Percentiles rank a stretch among this genome's conserved stretches.
phyloP scores from a whole-genome alignment of 2,113 vertebrate species.

The Apteryx mantelli region DNA sequence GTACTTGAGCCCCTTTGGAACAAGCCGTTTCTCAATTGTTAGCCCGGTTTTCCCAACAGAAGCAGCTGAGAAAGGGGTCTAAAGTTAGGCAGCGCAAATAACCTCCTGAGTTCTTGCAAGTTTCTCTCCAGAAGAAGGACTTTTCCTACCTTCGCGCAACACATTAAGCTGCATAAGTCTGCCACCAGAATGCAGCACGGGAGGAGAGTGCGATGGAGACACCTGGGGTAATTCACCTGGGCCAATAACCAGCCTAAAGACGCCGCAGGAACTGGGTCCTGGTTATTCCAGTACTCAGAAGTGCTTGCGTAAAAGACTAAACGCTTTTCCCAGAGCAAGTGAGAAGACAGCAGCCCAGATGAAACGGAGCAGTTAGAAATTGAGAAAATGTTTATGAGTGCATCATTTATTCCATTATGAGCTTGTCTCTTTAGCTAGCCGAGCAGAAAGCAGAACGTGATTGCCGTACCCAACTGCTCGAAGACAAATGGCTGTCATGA shows the following conservation, averaged over 20 bases:
- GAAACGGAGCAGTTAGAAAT: neutral
- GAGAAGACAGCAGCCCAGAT: neutral
- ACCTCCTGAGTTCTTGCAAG: neutral
- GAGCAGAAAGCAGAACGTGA: neutral
- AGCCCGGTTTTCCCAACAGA: neutral
- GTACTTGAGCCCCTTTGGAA: neutral
- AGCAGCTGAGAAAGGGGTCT: neutral
- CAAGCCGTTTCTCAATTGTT: neutral
- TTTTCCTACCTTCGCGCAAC: neutral
- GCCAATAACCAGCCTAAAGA: neutral
- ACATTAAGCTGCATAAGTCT: neutral
- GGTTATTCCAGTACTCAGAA: neutral
- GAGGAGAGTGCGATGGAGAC: rapidly evolving
- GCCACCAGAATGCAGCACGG: neutral
- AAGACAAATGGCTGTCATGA: neutral
- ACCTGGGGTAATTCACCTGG: neutral
- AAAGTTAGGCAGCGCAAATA: neutral
- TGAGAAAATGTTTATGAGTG: neutral
- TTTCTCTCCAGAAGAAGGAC: neutral
- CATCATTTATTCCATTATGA: conserved; percentile 48
- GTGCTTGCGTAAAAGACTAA: rapidly evolving
- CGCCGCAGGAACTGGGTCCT: neutral
- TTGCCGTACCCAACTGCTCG: neutral
- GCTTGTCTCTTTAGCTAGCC: neutral
- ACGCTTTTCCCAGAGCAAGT: neutral